phyloP scores from a whole-genome alignment of 2,888 invertebrate genomes.

The Parasteatoda lunata region DNA sequence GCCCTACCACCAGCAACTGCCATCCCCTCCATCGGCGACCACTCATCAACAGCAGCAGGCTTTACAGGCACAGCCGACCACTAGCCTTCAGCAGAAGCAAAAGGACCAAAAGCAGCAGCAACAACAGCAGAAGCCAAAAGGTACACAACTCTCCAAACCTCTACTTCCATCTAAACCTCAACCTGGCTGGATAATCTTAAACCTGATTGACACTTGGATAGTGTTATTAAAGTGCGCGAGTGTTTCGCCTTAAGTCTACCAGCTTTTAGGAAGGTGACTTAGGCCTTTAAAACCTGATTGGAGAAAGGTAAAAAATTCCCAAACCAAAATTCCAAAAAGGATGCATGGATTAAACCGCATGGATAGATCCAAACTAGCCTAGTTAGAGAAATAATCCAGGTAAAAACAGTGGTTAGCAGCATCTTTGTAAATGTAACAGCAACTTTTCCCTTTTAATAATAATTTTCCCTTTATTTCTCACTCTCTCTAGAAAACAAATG shows the following conservation, averaged over 20 bases:
- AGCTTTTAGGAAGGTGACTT: slow-evolving; percentile 24
- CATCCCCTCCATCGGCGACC: slow-evolving; percentile 47
- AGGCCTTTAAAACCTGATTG: slow-evolving; percentile 14
- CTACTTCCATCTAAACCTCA: slow-evolving; percentile 8
- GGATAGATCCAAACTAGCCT: slow-evolving; percentile 54
- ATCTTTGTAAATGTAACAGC: slow-evolving; percentile 16
- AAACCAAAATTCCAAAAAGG: slow-evolving; percentile 16
- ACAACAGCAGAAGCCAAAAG: slow-evolving; percentile 60
- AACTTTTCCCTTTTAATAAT: slow-evolving; percentile 9
- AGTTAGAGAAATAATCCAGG: slow-evolving; percentile 48
- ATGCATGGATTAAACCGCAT: slow-evolving; percentile 60
- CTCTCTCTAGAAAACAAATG: neutral
- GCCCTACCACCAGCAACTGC: slow-evolving; percentile 56
- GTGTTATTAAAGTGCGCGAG: slow-evolving; percentile 28
- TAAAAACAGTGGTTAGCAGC: slow-evolving; percentile 40
- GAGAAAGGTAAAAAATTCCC: slow-evolving; percentile 48
- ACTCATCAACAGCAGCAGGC: slow-evolving; percentile 22
- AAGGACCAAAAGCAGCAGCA: slow-evolving; percentile 42
- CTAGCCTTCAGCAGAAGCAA: slow-evolving; percentile 22
- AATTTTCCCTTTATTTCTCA: slow-evolving; percentile 7
- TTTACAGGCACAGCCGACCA: neutral
- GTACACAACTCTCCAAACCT: slow-evolving; percentile 33
- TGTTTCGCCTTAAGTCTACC: slow-evolving; percentile 2
- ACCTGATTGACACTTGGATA: slow-evolving; percentile 27
- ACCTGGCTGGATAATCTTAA: neutral